Base-by-base conservation (phyloP, 2,113 vertebrate species). In the Mirza zaza region DNA sequence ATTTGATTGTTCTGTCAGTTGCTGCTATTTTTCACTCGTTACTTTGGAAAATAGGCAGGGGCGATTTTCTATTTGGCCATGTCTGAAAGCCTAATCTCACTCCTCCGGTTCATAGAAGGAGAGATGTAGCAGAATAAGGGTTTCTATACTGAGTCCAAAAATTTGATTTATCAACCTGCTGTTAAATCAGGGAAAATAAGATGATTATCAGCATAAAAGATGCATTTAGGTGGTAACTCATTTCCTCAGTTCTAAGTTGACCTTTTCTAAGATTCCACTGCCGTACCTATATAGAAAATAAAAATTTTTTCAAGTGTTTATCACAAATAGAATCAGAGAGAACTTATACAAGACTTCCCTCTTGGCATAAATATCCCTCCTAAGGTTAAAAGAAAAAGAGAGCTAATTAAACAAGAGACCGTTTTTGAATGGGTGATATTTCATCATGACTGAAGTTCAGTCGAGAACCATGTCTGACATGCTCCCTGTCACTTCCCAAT, bases 21-120 rank as follows among this genome's bases (percentile, higher is more conserved):
- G 57, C 77, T 76, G 50, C 34, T 95, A 34, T 81, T 68, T 88
- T 76, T 93, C 81, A 48, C 52, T 83, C 75, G 76, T 80, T 84
- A 80, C 42, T 55, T 52, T 67, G n/a, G 76, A 93, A 71, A 36
- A n/a, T 23, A 70, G 52, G 36, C n/a, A 61, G 20, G 23, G 42
- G 11, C 63, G 32, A 9, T 87, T 79, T 92, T 90, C 92, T 84
- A 25, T 79, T 45, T 83, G 32, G 20, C 55, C 17, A 23, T 34
- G 1, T 75, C 48, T 25, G 21, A 55, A 68, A 59, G 29, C 75
- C 17, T 5, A 18, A 45, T 15, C 55, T 57, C 20, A 45, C 12
- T 73, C 59, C 68, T 79, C 65, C 10, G 61, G 15, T 5, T 92
- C 39, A 73, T 39, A 77, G 67, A 83, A 83, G 27, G 9, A 89